Evolutionary conservation across 2,113 vertebrate species (phyloP), one percentile per base, ranked within the genome.

Genomic region (Bombycilla garrulus): DNA sequence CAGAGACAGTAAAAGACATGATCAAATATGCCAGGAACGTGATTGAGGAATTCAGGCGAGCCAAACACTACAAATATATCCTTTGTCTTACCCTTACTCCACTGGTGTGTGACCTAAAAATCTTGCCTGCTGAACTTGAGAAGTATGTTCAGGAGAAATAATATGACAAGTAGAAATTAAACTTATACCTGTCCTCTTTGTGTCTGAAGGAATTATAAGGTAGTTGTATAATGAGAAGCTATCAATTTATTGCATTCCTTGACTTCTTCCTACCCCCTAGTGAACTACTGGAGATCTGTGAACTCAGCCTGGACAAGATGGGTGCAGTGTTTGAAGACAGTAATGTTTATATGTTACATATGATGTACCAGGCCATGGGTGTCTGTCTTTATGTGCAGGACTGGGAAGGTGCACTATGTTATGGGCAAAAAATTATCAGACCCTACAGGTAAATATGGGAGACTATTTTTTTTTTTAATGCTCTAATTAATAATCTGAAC

Each of bases 321-420:
- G 98, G 98, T 71, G 77, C 97, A 0, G 97, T 99, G 74, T 99
- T 99, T 44, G 98, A 98, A 42, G 98, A 99, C 54, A 97, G 98
- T 53, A 99, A 99, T 15, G 98, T 99, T 67, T 99, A 99, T 97
- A 98, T 99, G 98, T 96, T 99, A 42, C 99, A 99, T 95, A 99
- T 99, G 99, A 99, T 98, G 98, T 99, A 99, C 97, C 99, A 99
- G 95, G 99, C 99, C 93, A 99, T 99, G 99, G 99, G 99, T 7
- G 98, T 99, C 67, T 99, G 99, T 91, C 94, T 99, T 33, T 99
- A 98, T 10, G 96, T 98, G 98, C 97, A 98, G 64, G 98, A 99
- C 93, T 97, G 98, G 97, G 98, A 99, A 4, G 98, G 98, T 50
- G 99, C 99, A 0, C 95, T 99, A 80, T 95, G 96, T 48, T 99